Base-by-base conservation (phyloP, 2,888 invertebrate genomes). In the Drosophila nigricruria region DNA sequence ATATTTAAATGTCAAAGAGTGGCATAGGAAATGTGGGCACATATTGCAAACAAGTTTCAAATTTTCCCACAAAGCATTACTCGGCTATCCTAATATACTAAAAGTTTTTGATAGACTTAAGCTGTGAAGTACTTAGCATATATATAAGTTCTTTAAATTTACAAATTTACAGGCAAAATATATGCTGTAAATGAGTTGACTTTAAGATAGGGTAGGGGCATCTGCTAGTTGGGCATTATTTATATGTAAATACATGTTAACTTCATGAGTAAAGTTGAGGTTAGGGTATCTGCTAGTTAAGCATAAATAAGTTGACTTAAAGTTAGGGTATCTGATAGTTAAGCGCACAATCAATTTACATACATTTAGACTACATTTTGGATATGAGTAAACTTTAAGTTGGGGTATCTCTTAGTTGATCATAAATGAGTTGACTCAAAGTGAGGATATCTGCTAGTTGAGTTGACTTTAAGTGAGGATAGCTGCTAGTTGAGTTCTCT, bases 1-100 rank as follows among this genome's bases (percentile, higher is more conserved):
- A 30, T 5, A n/a, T 50, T 42, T 6, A 20, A n/a, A 25, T 54
- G 14, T 34, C 45, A 64, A 77, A 59, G 56, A 47, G 42, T 40
- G 23, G 43, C 68, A 34, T 62, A 0, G 27, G n/a, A 27, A 27
- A 27, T 47, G 47, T 27, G 27, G 5, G 10, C 10, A 2, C 12
- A n/a, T 12, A 2, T 5, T n/a, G 53, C 56, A 78, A 59, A 61
- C 36, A 9, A 34, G 20, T 23, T 16, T 20, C 14, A 32, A 32
- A 14, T 20, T 30, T 49, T 0, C 27, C 30, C 49, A 30, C 49
- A 49, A 8, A 32, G 47, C 47, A 30, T 49, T 49, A 49, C 18
- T 12, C 18, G 49, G 0, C 49, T 18, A 18, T 30, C 30, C 30
- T 12, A 30, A 49, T 27, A 47, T 47, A 30, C 12, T 12, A 49